Base-by-base conservation (phyloP, 2,797 vertebrate species). In the Danio jaintianensis region DNA sequence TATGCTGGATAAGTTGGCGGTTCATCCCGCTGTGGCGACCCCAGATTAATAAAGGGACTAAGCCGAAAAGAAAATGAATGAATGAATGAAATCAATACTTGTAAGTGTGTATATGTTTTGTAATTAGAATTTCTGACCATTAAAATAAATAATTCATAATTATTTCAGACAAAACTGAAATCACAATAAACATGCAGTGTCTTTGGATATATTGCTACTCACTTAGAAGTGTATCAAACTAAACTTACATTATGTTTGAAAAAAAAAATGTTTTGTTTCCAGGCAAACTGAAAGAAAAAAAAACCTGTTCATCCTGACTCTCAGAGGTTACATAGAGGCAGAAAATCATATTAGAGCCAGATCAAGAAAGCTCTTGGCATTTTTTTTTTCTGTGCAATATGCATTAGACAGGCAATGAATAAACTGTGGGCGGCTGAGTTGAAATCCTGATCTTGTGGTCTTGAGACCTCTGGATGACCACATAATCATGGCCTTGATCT, bases 391-490 rank as follows among this genome's bases (percentile, higher is more conserved):
- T 64, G 38, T 53, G 61, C 48, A 40, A 6, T 53, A 15, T 76
- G 61, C 48, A 52, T 75, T 38, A 53, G n/a, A 53, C 12, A 55
- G 53, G 50, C 58, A 40, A 11, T 66, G 61, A 63, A 75, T 20
- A 40, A 48, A 43, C 18, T 66, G 58, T 76, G 61, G 74, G 74
- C n/a, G 20, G 48, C 20, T 22, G 20, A 77, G 62, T 20, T 55
- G n/a, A 29, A 48, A 59, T 61, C 71, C 55, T 73, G 55, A 73
- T 73, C 53, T 29, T 73, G 38, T 70, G 68, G 50, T 70, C 36
- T 70, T 55, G 22, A 36, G 55, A 73, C 71, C 71, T 73, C 20
- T 64, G 52, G 18, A 55, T 55, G 48, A 43, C 48, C 74, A 75
- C 61, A 64, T 75, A 40, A 53, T 56, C 40, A 55, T 66, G 9